Evolutionary conservation across 2,888 invertebrate genomes (phyloP).

Genomic region (Caenorhabditis zanzibari): DNA sequence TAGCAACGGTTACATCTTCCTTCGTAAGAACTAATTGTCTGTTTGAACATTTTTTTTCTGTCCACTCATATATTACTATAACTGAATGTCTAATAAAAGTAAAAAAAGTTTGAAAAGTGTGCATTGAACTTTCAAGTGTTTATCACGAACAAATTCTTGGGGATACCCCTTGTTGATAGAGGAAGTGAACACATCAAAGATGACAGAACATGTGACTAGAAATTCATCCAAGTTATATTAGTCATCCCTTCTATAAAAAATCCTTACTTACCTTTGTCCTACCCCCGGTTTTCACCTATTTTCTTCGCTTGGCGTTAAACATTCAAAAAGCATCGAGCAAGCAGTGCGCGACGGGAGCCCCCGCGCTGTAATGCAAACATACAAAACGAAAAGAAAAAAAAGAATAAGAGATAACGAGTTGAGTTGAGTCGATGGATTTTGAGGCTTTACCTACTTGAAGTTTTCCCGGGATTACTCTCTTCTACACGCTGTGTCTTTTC

Average conservation of each 20-base stretch:
- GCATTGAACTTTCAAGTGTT: conserved; percentile 8
- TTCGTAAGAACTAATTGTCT: conserved; percentile 40
- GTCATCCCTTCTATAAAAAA: conserved; percentile 38
- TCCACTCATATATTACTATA: not conserved
- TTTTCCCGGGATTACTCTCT: conserved; percentile 67
- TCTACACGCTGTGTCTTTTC: conserved; percentile 53
- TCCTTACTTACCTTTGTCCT: conserved; percentile 13
- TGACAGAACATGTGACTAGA: conserved; percentile 39
- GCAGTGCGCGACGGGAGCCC: conserved; percentile 60
- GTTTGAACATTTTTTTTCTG: conserved; percentile 2
- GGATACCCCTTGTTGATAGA: conserved; percentile 34
- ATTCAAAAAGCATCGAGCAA: conserved; percentile 60
- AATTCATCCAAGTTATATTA: conserved; percentile 41
- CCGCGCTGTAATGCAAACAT: conserved; percentile 68
- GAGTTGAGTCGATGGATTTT: conserved; percentile 53
- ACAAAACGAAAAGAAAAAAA: not conserved
- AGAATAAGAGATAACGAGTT: conserved; percentile 63
- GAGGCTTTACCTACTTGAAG: conserved; percentile 66
- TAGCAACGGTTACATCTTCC: conserved; percentile 36
- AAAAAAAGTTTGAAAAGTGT: not conserved
- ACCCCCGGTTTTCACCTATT: conserved; percentile 18
- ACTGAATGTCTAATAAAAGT: not conserved
- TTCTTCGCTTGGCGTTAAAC: conserved; percentile 48
- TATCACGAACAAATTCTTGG: conserved; percentile 14
- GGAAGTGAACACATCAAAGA: conserved; percentile 23